Evolutionary conservation across 2,888 invertebrate species (phyloP).

Genomic region (Stegophylla sp.): DNA sequence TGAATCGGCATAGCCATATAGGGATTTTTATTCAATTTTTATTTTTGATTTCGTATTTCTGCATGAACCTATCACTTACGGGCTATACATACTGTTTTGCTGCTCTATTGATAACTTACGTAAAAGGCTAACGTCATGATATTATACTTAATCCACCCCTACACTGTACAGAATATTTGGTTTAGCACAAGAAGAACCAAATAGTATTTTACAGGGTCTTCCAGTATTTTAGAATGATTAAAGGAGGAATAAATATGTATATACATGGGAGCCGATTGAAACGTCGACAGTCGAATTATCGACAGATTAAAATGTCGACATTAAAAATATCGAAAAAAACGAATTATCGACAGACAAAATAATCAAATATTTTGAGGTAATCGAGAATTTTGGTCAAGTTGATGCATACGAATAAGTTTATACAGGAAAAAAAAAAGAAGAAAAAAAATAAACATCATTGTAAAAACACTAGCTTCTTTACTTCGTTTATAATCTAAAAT

Average conservation of each 20-base stretch:
- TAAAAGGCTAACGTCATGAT: constrained; percentile 38
- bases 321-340: too few species aligned
- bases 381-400: too few species aligned
- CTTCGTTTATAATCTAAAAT: too few species aligned
- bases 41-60: constrained; percentile 58
- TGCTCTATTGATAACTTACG: constrained; percentile 41
- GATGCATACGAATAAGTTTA: too few species aligned
- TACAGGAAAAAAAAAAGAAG: too few species aligned
- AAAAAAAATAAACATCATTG: too few species aligned
- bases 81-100: constrained; percentile 44
- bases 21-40: constrained; percentile 52
- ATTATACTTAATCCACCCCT: constrained; percentile 32
- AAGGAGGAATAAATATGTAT: constrained; percentile 21
- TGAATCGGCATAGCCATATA: constrained; percentile 48
- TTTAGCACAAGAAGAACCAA: constrained; percentile 49
- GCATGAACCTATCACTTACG: constrained; percentile 55
- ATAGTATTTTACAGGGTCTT: constrained; percentile 39
- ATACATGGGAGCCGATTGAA: too few species aligned
- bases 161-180: constrained; percentile 53
- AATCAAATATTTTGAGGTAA: too few species aligned
- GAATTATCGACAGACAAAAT: too few species aligned
- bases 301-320: too few species aligned
- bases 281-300: too few species aligned
- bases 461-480: too few species aligned
- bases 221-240: constrained; percentile 42